Evolutionary conservation across 2,888 invertebrate species (phyloP).

Genomic region (Diachrysia chrysitis): DNA sequence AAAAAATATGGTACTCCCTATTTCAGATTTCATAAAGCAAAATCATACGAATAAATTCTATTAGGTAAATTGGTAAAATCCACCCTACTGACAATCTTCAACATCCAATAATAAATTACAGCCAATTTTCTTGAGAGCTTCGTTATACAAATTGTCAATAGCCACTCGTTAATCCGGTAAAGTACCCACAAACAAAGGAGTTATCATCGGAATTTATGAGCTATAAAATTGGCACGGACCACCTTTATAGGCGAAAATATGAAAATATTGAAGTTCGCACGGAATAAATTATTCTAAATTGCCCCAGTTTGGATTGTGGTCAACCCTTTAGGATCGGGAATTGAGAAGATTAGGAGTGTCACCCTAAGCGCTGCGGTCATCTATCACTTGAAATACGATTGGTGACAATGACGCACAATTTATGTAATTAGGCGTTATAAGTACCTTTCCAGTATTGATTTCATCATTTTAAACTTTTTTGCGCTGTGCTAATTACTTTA

Average conservation of each 20-base stretch:
- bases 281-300: conserved; percentile 74
- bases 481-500: neutral
- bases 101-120: conserved; percentile 61
- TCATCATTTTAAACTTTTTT: too few relatives aligned
- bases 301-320: conserved; percentile 71
- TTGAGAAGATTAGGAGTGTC: conserved; percentile 66
- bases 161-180: conserved; percentile 66
- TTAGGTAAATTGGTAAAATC: conserved; percentile 56
- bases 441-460: conserved; percentile 12
- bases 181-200: conserved; percentile 72
- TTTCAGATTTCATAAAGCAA: conserved; percentile 14
- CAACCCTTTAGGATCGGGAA: conserved; percentile 68
- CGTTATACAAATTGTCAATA: conserved; percentile 67
- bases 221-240: conserved; percentile 70
- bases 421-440: conserved; percentile 42
- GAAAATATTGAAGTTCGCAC: conserved; percentile 68
- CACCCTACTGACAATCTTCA: conserved; percentile 48
- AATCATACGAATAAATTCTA: conserved; percentile 42
- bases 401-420: conserved; percentile 57
- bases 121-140: conserved; percentile 69
- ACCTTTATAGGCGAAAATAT: conserved; percentile 70
- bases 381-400: conserved; percentile 59
- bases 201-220: conserved; percentile 75
- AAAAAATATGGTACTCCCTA: too few relatives aligned
- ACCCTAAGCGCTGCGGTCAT: conserved; percentile 63